Evolutionary conservation across 2,888 invertebrate species (phyloP).

Genomic region (Caenorhabditis sp.): DNA sequence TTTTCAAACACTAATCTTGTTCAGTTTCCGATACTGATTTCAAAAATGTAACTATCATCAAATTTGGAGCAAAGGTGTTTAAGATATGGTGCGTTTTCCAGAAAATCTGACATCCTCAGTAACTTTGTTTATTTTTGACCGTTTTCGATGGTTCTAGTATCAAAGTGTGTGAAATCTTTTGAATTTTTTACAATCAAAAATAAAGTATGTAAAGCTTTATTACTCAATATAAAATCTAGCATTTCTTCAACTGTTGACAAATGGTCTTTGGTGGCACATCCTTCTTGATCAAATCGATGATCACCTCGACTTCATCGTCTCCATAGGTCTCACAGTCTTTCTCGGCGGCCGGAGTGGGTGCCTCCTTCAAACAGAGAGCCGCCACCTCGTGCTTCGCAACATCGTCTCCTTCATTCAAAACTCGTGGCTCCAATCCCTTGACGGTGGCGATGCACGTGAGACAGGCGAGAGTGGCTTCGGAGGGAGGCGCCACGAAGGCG

Average conservation of each 20-base stretch:
- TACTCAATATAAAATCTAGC: conserved; percentile 8
- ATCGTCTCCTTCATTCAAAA: conserved; percentile 42
- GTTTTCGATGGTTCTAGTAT: background rate
- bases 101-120: background rate
- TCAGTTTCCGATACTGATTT: no score
- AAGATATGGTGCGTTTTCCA: background rate
- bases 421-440: conserved; percentile 54
- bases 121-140: background rate
- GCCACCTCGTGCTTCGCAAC: conserved; percentile 57
- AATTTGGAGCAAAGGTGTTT: background rate
- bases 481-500: conserved; percentile 42
- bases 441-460: conserved; percentile 63
- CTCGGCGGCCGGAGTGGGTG: conserved; percentile 58
- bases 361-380: conserved; percentile 57
- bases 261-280: conserved; percentile 64
- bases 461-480: conserved; percentile 51
- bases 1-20: no score
- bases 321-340: conserved; percentile 61
- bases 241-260: conserved; percentile 61
- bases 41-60: background rate
- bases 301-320: conserved; percentile 55
- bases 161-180: background rate
- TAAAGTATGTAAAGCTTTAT: background rate
- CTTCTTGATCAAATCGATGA: conserved; percentile 50
- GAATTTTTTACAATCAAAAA: background rate